phyloP scores from a whole-genome alignment of 2,797 vertebrate species.

The Champsocephalus esox region DNA sequence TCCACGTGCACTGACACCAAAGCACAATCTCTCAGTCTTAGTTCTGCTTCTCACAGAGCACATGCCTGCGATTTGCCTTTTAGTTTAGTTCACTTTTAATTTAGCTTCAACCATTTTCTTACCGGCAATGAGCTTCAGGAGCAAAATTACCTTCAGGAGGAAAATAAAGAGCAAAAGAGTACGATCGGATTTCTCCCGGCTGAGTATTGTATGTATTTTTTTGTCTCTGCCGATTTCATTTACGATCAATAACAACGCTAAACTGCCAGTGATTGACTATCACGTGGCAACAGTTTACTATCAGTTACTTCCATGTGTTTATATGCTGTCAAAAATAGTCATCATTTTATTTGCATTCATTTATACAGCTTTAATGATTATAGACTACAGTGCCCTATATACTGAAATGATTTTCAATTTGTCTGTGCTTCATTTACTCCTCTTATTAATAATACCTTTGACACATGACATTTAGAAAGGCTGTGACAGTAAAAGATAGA shows the following conservation, averaged over 20 bases:
- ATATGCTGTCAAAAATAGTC: not conserved
- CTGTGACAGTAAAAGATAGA: constrained; percentile 22
- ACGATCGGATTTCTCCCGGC: constrained; percentile 84
- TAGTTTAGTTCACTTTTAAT: constrained; percentile 46
- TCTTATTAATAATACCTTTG: constrained; percentile 6
- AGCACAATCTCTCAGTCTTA: constrained; percentile 42
- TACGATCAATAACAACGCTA: not conserved
- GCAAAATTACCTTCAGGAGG: constrained; percentile 90
- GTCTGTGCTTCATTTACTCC: constrained; percentile 15
- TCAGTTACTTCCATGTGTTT: not conserved
- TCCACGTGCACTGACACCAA: constrained; percentile 72
- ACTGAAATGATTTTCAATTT: not conserved
- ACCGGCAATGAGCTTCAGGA: constrained; percentile 92
- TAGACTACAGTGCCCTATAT: not conserved
- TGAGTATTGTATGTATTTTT: constrained; percentile 92
- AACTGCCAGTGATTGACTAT: not conserved
- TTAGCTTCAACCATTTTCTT: constrained; percentile 22
- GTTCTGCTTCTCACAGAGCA: constrained; percentile 74
- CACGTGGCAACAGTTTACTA: not conserved
- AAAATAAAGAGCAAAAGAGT: constrained; percentile 88
- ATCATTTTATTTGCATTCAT: constrained; percentile 17
- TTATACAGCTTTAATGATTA: constrained; percentile 3
- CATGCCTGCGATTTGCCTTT: constrained; percentile 27
- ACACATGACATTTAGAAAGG: not conserved
- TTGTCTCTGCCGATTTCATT: constrained; percentile 17